phyloP scores from a whole-genome alignment of 2,113 vertebrate genomes.

The Pangasianodon hypophthalmus region DNA sequence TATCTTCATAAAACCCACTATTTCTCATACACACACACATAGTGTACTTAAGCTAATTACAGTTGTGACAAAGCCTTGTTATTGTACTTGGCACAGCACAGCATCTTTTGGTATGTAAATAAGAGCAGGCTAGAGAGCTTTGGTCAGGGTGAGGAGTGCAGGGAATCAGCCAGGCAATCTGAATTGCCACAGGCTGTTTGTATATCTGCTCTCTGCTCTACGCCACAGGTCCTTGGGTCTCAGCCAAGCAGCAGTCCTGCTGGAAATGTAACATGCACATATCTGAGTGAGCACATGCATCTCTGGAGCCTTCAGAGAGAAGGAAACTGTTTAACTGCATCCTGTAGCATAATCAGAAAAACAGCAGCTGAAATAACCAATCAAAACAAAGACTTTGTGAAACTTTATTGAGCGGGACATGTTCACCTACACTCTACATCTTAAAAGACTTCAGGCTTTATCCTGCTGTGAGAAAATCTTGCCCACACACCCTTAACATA shows the following conservation, averaged over 20 bases:
- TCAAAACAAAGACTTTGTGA: neutral
- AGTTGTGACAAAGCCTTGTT: slow-evolving; percentile 45
- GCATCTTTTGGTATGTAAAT: slow-evolving; percentile 65
- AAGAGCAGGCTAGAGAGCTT: slow-evolving; percentile 26
- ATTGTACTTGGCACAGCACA: slow-evolving; percentile 49
- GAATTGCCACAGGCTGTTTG: slow-evolving; percentile 66
- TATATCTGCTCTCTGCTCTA: slow-evolving; percentile 60
- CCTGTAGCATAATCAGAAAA: slow-evolving; percentile 14
- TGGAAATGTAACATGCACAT: slow-evolving; percentile 60
- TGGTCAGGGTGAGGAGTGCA: slow-evolving; percentile 21
- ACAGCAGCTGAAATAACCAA: slow-evolving; percentile 18
- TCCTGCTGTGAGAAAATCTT: slow-evolving; percentile 24
- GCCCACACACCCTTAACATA: slow-evolving; percentile 29
- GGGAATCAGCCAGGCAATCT: slow-evolving; percentile 52
- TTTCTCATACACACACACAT: slow-evolving; percentile 6
- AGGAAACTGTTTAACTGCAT: neutral
- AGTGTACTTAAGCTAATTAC: slow-evolving; percentile 30
- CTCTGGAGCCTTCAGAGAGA: slow-evolving; percentile 12
- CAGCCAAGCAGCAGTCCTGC: slow-evolving; percentile 49
- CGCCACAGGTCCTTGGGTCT: slow-evolving; percentile 52
- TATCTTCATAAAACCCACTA: neutral
- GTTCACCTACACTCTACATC: neutral
- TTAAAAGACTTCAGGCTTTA: slow-evolving; percentile 25
- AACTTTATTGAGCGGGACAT: slow-evolving; percentile 31
- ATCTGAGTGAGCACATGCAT: slow-evolving; percentile 40